A percentile compares a stretch with the other conserved stretches of the same genome.
phyloP scores from a whole-genome alignment of 1,140 invertebrate species.

The Trichonephila clavata region DNA sequence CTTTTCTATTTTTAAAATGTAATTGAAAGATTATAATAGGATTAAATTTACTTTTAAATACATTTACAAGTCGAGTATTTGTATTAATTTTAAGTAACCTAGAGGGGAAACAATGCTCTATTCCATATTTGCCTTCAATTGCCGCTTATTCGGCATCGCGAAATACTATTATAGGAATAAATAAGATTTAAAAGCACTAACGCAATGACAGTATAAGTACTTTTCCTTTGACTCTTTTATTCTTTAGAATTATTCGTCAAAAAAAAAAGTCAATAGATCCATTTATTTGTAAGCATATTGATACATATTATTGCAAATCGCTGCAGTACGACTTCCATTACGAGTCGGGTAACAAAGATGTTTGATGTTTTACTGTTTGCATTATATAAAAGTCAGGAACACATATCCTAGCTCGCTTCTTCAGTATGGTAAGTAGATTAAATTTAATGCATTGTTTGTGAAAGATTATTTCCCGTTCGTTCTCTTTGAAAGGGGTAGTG shows the following conservation, averaged over 20 bases:
- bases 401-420: not conserved
- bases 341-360: not conserved
- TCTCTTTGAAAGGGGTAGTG: not conserved
- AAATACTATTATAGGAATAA: not conserved
- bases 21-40: not conserved
- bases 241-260: not conserved
- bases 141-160: not conserved
- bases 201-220: not conserved
- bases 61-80: not conserved
- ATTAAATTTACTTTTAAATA: not conserved
- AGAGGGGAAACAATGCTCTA: not conserved
- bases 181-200: not conserved
- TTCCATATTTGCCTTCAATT: not conserved
- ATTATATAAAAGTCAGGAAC: not conserved
- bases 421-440: not conserved
- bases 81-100: not conserved
- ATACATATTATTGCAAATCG: constrained; percentile 22
- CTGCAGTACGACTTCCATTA: not conserved
- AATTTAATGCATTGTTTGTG: constrained; percentile 23
- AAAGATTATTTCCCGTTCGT: not conserved
- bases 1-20: not conserved
- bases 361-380: not conserved
- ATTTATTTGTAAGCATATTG: constrained; percentile 4
- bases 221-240: not conserved
- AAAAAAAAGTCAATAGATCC: not conserved